Evolutionary conservation across 1,140 invertebrate species (phyloP).

Genomic region (Drosophila kohkoa): DNA sequence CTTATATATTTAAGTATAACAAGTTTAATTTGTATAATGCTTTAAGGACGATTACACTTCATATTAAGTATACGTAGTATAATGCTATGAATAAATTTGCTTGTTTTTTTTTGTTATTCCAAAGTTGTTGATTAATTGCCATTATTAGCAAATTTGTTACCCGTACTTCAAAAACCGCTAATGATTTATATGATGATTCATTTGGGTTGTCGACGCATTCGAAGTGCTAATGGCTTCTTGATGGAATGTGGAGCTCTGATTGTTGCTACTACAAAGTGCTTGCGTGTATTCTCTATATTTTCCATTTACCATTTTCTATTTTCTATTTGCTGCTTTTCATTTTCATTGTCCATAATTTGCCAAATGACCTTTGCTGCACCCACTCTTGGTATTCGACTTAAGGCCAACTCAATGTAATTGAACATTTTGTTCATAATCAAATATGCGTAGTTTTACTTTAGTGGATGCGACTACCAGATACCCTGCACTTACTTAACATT

Average conservation of each 20-base stretch:
- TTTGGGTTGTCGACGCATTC: not conserved
- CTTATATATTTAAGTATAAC: too few relatives aligned
- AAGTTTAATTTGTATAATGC: too few relatives aligned
- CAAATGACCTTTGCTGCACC: slow-evolving; percentile 10
- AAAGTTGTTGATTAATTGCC: too few relatives aligned
- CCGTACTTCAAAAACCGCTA: not conserved
- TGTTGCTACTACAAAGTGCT: not conserved
- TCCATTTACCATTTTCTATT: not conserved
- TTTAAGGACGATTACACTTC: too few relatives aligned
- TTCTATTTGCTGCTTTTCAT: slow-evolving; percentile 2
- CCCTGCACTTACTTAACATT: too few relatives aligned
- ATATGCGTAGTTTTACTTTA: not conserved
- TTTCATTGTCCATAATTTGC: slow-evolving; percentile 4
- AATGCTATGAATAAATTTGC: too few relatives aligned
- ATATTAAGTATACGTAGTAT: too few relatives aligned
- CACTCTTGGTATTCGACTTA: not conserved
- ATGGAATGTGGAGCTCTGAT: not conserved
- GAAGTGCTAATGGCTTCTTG: slow-evolving; percentile 18
- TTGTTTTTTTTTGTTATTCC: too few relatives aligned
- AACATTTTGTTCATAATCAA: slow-evolving; percentile 17
- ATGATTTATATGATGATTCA: slow-evolving; percentile 1
- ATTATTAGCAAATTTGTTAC: too few relatives aligned
- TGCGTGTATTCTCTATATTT: slow-evolving; percentile 10
- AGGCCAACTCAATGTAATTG: not conserved
- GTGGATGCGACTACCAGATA: not conserved